Base-by-base conservation (phyloP, 2,113 vertebrate species). In the Chionis minor region DNA sequence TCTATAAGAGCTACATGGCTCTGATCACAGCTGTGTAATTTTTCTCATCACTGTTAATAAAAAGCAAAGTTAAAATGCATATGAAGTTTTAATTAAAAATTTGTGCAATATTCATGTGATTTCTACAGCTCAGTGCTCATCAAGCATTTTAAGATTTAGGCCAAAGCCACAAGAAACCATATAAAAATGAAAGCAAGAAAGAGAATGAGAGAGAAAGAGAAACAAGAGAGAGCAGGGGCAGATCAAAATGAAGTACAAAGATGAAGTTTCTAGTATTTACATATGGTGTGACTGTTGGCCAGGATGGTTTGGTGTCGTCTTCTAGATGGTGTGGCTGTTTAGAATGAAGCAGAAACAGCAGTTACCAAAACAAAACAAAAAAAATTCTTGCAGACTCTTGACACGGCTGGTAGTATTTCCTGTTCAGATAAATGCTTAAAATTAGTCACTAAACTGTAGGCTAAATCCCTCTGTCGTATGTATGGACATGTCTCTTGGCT, bases 21-120 rank as follows among this genome's bases (percentile, higher is more conserved):
- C 75, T 90, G 92, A 97, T 95, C 96, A 95, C 63, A 94, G 45
- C 77, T 94, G 24, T 77, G 77, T 77, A 91, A 94, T 95, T 97
- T 97, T 97, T 97, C 80, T 95, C 83, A 86, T 97, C 86, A 86
- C 35, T 90, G 59, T 95, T 96, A 92, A 94, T 96, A 96, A 95
- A 91, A 33, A 93, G 35, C 45, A 67, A 97, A 97, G 66, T 96
- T 92, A 86, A 97, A 97, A 97, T 92, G 58, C 72, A 92, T 85
- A 83, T 71, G 42, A 92, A 92, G 38, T 90, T 92, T 96, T 97
- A 97, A 97, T 97, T 98, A 96, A 97, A 97, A 97, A 56, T 83
- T 52, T 93, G 33, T 77, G 54, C 90, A 79, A 63, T 92, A 51
- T 88, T 47, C 49, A 90, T 94, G 62, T 15, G 77, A 56, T 95